These are phyloP conservation scores for Pterocles orientalis DNA, from an alignment of 2,113 vertebrate species.

Conservation along the genomic window DNA sequence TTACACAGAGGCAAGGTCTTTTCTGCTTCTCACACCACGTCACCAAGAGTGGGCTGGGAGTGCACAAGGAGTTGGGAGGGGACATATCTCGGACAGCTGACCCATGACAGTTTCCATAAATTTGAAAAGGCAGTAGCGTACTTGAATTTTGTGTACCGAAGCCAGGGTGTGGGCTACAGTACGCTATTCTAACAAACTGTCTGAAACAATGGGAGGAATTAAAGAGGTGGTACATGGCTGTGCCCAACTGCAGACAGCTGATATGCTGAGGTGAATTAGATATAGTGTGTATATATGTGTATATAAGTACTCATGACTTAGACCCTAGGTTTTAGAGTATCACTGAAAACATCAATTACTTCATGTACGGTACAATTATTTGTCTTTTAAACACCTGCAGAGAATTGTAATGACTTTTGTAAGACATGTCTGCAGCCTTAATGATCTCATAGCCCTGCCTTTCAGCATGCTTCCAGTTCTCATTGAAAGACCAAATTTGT, in stretches of 20 bases:
- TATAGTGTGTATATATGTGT: not conserved
- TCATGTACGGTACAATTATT: not conserved
- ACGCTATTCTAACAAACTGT: not conserved
- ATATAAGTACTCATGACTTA: not conserved
- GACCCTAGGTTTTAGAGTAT: not conserved
- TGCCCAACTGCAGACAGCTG: not conserved
- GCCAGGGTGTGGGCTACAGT: not conserved
- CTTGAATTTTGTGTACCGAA: not conserved
- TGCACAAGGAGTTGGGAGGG: no score
- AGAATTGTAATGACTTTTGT: not conserved
- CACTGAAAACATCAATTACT: not conserved
- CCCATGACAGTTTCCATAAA: no score
- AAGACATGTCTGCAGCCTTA: no score
- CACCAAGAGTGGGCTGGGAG: no score
- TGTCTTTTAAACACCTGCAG: not conserved
- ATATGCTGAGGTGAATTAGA: not conserved
- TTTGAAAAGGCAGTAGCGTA: not conserved
- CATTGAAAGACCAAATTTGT: not conserved
- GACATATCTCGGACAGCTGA: no score
- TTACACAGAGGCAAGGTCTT: no score
- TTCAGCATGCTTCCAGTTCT: not conserved
- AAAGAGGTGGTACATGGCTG: not conserved
- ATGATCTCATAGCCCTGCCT: not conserved
- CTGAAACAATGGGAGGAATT: not conserved
- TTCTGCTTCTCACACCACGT: no score